Evolutionary conservation across 2,113 vertebrate genomes (phyloP).

Genomic region (Elephas maximus): DNA sequence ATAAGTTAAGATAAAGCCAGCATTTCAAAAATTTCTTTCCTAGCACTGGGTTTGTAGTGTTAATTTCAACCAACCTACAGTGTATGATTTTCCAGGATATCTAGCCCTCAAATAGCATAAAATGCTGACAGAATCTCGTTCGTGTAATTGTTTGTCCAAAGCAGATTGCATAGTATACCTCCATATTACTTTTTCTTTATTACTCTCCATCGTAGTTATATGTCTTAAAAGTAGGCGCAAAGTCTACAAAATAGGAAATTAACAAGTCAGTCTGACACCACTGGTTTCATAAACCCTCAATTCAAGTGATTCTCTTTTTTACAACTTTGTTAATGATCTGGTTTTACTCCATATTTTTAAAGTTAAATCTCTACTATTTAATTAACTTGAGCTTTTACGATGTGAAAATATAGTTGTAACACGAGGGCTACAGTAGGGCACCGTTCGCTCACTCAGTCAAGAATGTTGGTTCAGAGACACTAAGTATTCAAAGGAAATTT

Average conservation of each 20-base stretch:
- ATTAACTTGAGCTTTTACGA: constrained; percentile 30
- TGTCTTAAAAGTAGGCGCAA: constrained; percentile 7
- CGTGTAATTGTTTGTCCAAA: constrained; percentile 52
- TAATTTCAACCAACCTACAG: background rate
- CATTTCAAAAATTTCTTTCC: background rate
- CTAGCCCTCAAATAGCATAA: background rate
- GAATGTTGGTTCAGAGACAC: background rate
- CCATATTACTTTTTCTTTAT: constrained; percentile 25
- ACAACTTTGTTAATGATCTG: constrained; percentile 16
- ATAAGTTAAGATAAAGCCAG: background rate
- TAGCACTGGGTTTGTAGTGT: background rate
- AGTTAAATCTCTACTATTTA: background rate
- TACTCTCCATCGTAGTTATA: background rate
- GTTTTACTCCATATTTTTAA: constrained; percentile 49
- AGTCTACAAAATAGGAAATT: constrained; percentile 45
- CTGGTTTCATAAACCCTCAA: constrained; percentile 24
- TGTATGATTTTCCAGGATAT: background rate
- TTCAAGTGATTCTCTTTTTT: constrained; percentile 12
- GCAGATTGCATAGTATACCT: background rate
- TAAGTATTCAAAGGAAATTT: background rate
- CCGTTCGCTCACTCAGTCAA: background rate
- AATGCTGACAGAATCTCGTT: background rate
- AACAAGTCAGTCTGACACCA: background rate
- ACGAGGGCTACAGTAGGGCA: background rate
- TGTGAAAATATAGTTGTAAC: background rate